These are phyloP conservation scores for Acanthosepion lycidas DNA, from an alignment of 2,888 invertebrate genomes.

Conservation along the genomic window DNA sequence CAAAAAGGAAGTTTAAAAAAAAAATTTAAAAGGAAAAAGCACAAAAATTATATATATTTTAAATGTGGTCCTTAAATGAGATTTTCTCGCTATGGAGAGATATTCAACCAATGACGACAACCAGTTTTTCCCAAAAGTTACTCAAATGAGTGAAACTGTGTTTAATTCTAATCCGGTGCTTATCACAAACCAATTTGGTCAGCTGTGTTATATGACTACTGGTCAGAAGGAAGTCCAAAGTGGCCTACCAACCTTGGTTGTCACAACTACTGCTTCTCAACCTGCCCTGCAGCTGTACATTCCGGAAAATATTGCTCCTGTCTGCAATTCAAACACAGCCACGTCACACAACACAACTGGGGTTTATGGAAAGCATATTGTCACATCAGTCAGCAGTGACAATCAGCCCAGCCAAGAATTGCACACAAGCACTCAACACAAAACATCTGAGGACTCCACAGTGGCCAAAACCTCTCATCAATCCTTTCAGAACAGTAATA, in stretches of 20 bases:
- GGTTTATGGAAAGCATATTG: neutral
- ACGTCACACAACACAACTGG: slow-evolving; percentile 33
- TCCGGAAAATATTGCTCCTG: neutral
- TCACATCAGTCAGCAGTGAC: neutral
- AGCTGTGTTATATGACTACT: slow-evolving; percentile 9
- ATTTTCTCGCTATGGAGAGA: neutral
- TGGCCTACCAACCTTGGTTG: neutral
- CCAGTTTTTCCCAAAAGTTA: neutral
- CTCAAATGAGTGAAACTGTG: neutral
- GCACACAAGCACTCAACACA: neutral
- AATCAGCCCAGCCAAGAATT: neutral
- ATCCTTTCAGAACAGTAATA: neutral
- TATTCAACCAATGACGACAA: neutral
- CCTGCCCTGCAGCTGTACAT: neutral
- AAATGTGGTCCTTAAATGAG: neutral
- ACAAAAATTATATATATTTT: neutral
- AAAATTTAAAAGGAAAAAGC: too few species aligned
- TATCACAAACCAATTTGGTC: neutral
- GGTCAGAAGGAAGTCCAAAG: neutral
- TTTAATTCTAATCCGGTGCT: neutral
- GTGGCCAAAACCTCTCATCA: neutral
- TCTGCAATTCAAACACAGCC: neutral
- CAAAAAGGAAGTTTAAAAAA: neutral
- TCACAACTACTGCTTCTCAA: neutral
- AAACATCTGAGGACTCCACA: neutral